Base-by-base conservation (phyloP, 1,140 invertebrate genomes). In the Atopsyche davidsoni region DNA sequence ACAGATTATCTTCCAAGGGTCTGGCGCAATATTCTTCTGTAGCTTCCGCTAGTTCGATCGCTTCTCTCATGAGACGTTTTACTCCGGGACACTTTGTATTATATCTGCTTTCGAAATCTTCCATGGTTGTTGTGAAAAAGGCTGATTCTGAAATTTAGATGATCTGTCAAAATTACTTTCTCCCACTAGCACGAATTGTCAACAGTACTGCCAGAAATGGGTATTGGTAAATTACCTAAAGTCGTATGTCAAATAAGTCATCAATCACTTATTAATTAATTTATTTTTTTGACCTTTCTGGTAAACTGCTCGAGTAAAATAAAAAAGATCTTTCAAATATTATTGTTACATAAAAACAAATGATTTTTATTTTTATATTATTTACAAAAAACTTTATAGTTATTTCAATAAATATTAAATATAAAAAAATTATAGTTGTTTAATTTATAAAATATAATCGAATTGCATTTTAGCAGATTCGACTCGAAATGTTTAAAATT, bases 1-100 rank as follows among this genome's bases (percentile, higher is more conserved):
- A 96, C 13, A 96, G 67, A 72, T 96, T 95, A 61, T 94, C 90
- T 66, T 94, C 88, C 10, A 95, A 65, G 13, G 92, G 92, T 58
- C 80, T 81, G 3, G 90, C 91, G 70, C 72, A 83, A 64, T 90
- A 93, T 61, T 92, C 85, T 61, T 90, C 86, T 2, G 89, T 90
- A 70, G 70, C 82, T 61, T 90, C 86, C n/a, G 89, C 90, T 23
- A 92, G 63, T 66, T 96, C 92, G 51, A 78, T 75, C 1, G 92
- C 90, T 71, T 96, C 92, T 61, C 83, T 75, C 85, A 95, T 88
- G 54, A 96, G 70, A 34, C 92, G 75, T 24, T 53, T 57, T 32
- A 60, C 65, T 63, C 66, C 68, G 34, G 68, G 68, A 53, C 68
- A 67, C 53, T 47, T 47, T 16, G 46, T 47, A 25, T 47, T 47